phyloP scores from a whole-genome alignment of 2,113 vertebrate genomes.

The Aspidoscelis tigris region DNA sequence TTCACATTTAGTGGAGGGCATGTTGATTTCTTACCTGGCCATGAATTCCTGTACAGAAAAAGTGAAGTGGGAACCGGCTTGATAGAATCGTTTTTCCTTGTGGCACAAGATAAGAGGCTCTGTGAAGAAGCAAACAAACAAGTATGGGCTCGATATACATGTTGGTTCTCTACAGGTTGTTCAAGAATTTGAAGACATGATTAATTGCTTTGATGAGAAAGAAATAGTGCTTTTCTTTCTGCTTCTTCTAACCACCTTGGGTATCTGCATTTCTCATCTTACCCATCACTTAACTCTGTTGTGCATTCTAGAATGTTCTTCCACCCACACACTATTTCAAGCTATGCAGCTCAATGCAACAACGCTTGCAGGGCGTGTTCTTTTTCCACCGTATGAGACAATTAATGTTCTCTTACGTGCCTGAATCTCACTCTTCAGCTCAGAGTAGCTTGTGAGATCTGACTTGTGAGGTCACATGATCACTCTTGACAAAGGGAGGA shows the following conservation, averaged over 20 bases:
- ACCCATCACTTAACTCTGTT: background rate
- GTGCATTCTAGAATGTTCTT: conserved; percentile 25
- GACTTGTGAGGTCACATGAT: conserved; percentile 52
- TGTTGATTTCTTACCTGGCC: background rate
- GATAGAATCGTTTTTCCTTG: background rate
- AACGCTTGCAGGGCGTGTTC: conserved; percentile 23
- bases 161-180: conserved; percentile 6
- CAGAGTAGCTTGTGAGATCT: conserved; percentile 30
- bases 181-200: conserved; percentile 8
- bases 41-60: too few relatives aligned
- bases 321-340: conserved; percentile 13
- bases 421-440: conserved; percentile 53
- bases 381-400: background rate
- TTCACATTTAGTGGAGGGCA: background rate
- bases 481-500: conserved; percentile 57
- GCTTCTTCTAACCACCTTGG: conserved; percentile 26
- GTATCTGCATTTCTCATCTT: background rate
- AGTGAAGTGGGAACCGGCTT: too few relatives aligned
- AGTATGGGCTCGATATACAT: conserved; percentile 15
- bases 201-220: conserved; percentile 17
- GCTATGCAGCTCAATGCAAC: background rate
- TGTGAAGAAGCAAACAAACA: conserved; percentile 4
- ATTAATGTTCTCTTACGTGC: conserved; percentile 39
- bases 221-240: background rate
- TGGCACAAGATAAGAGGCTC: background rate